Base-by-base conservation (phyloP, 2,888 invertebrate genomes). In the Cataglyphis rosenhaueri region DNA sequence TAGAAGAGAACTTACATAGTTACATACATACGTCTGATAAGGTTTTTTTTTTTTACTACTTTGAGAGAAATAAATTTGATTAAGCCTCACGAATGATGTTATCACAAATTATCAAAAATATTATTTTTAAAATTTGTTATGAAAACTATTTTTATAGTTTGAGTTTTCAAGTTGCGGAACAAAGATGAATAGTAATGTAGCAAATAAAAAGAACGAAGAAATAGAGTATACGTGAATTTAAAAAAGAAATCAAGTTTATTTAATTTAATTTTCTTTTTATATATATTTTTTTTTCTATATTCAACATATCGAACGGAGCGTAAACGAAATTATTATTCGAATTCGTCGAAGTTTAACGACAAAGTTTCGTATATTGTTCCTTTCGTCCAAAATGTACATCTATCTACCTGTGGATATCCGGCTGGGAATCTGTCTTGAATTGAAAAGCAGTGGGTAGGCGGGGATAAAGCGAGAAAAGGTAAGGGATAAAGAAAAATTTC, bases 361-460 rank as follows among this genome's bases (percentile, higher is more conserved):
- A 6, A 29, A 35, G 35, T 21, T 35, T 55, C 15, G 52, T 15
- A 55, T 55, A 55, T 35, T 35, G 32, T 55, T 21, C 5, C 3
- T 2, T 55, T 21, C 21, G 9, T 18, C 8, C 48, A n/a, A 8
- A 52, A 57, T 48, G 32, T 32, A 3, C 35, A 35, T 15, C 71
- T 21, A 18, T 25, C 57, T 71, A 71, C 71, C 71, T 71, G 70
- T 35, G 57, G 18, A 57, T 12, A 71, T 71, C 71, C 71, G 71
- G 55, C 12, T 68, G 29, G 12, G 18, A 48, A 29, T 29, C 12
- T 10, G 1, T 35, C 10, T 38, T 15, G 15, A 52, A 70, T 57
- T 25, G 38, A 55, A 71, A 71, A 52, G 15, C 5, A 29, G 21
- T 12, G 55, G 8, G 15, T 15, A 32, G 65, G 41, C 12, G 12